Evolutionary conservation across 2,113 vertebrate genomes (phyloP), one percentile per base, ranked within the genome.

Genomic region (Heterocephalus glaber): DNA sequence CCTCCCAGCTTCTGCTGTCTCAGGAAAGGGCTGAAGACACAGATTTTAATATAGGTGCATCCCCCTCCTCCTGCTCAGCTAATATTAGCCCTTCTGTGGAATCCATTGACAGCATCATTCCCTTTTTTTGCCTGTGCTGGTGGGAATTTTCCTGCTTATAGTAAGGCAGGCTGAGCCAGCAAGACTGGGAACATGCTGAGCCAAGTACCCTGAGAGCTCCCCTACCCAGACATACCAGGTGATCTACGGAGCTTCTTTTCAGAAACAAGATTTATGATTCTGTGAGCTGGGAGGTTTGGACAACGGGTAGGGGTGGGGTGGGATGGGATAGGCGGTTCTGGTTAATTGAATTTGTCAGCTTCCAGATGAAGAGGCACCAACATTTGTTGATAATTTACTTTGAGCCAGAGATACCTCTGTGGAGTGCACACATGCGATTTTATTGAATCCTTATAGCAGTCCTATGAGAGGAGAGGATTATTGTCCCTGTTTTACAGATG

Each of bases 11-110:
- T 92, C 60, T 81, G 35, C 92, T 87, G 70, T 24, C 72, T 95
- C 52, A 52, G 58, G 61, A 96, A 97, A 96, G 89, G 96, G 94
- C 97, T 97, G 96, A 96, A 94, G 96, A 95, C 86, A 96, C 44
- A 72, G 91, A 96, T 97, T 96, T 94, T 97, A 98, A 97, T 90
- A 96, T 96, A 95, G 92, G 70, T 5, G 10, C 9, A 19, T 5
- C 80, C 68, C 90, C 47, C 33, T 86, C 86, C 90, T 94, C 70
- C 47, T 86, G 91, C 86, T 92, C 83, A 22, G 89, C 96, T 97
- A 96, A 97, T 96, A 97, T 96, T 96, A 97, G 97, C 74, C 84
- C 92, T 68, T 94, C 80, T 61, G 83, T 95, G 82, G 90, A 87
- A 87, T 89, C 91, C 89, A 96, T 88, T 58, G 85, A 94, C 92